These are phyloP conservation scores for Ectemnius lituratus DNA, from an alignment of 2,888 invertebrate species.

Conservation along the genomic window DNA sequence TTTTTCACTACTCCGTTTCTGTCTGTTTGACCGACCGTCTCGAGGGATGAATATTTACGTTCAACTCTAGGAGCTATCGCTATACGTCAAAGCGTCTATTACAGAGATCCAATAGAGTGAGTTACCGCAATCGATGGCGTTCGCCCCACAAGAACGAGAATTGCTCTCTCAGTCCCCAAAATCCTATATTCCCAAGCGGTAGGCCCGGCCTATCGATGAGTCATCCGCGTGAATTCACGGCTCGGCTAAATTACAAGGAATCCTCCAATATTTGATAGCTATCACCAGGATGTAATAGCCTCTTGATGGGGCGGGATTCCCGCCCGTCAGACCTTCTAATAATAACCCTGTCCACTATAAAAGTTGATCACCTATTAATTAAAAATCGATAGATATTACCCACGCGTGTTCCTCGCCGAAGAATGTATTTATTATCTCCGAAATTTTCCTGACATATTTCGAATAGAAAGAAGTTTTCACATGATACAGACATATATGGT, in stretches of 20 bases:
- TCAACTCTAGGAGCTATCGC: constrained; percentile 2
- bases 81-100: background rate
- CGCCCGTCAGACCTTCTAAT: background rate
- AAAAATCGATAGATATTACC: too few species aligned
- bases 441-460: background rate
- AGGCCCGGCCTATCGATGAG: constrained; percentile 28
- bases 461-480: too few species aligned
- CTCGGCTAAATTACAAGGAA: constrained; percentile 36
- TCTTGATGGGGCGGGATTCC: background rate
- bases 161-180: background rate
- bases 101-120: constrained; percentile 1
- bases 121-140: background rate
- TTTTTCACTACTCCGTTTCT: background rate
- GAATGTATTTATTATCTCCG: background rate
- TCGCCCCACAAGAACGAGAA: background rate
- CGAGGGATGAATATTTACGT: too few species aligned
- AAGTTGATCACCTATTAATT: too few species aligned
- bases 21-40: too few species aligned
- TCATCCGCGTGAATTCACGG: constrained; percentile 32
- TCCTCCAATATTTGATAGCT: constrained; percentile 6
- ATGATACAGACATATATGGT: background rate
- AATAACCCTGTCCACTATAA: too few species aligned
- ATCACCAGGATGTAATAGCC: background rate
- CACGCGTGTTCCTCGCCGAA: too few species aligned
- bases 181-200: background rate